Conservation (phyloP, 2,888 invertebrate species). For the Pantelozetes paolii region DNA sequence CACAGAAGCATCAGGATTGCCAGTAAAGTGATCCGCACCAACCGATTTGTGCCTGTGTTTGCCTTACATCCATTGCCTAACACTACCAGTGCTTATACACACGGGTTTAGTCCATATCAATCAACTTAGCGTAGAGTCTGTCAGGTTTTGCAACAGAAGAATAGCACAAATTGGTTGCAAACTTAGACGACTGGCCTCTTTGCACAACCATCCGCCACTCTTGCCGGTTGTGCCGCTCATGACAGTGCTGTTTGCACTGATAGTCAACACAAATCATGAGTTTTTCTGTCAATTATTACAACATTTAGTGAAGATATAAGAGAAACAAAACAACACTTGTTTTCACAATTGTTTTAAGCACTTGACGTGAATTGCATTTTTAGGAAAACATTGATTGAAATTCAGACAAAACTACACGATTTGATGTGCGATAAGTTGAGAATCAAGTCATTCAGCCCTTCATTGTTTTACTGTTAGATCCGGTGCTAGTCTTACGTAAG, state of each 20-base stretch:
- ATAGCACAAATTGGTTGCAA: not conserved
- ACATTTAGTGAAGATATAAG: slow-evolving; percentile 5
- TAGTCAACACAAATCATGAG: not conserved
- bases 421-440: not conserved
- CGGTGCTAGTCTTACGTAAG: not conserved
- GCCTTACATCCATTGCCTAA: slow-evolving; percentile 8
- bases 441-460: not conserved
- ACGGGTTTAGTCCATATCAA: slow-evolving; percentile 36
- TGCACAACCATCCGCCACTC: slow-evolving; percentile 12
- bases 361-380: not conserved
- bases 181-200: slow-evolving; percentile 1
- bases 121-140: slow-evolving; percentile 13
- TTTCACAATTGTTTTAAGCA: slow-evolving; percentile 11
- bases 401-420: not conserved
- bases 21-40: slow-evolving; percentile 29
- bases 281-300: slow-evolving; percentile 27
- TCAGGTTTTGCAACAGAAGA: slow-evolving; percentile 24
- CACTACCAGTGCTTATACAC: slow-evolving; percentile 27
- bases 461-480: not conserved
- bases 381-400: not conserved
- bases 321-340: slow-evolving; percentile 33
- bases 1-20: not conserved
- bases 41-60: slow-evolving; percentile 8
- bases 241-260: not conserved
- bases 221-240: not conserved